Conservation (phyloP, 2,888 invertebrate genomes). For the Trissoscelio sp. region DNA sequence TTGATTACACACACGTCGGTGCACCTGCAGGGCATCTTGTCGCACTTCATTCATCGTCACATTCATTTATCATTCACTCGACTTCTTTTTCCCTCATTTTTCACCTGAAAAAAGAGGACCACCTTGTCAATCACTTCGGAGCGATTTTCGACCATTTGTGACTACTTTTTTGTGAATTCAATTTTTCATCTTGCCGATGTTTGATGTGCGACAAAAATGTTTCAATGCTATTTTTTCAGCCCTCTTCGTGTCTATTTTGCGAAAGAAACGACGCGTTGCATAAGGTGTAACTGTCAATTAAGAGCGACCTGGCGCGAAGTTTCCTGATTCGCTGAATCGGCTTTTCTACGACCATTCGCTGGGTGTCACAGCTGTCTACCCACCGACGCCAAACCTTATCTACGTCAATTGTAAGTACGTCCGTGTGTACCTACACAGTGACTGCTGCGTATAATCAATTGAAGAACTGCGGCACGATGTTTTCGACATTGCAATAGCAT, state of each 20-base stretch:
- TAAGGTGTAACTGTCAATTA: constrained; percentile 78
- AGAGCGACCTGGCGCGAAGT: constrained; percentile 67
- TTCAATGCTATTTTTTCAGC: not conserved
- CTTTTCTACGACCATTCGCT: constrained; percentile 73
- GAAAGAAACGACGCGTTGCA: constrained; percentile 54
- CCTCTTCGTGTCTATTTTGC: constrained; percentile 38
- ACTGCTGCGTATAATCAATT: constrained; percentile 47
- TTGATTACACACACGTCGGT: constrained; percentile 79
- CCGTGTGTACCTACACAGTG: constrained; percentile 62
- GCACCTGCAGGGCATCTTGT: constrained; percentile 77
- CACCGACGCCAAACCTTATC: constrained; percentile 64
- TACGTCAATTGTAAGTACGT: constrained; percentile 64
- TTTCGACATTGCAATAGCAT: constrained; percentile 45
- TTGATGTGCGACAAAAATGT: constrained; percentile 25
- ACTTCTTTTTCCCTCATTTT: no score
- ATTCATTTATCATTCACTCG: constrained; percentile 13
- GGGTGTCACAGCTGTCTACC: constrained; percentile 75
- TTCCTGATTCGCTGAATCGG: constrained; percentile 79
- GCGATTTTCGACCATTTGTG: no score
- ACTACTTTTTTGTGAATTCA: not conserved
- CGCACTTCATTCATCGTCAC: constrained; percentile 56
- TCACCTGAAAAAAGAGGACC: not conserved
- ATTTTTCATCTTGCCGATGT: constrained; percentile 11
- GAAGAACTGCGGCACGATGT: constrained; percentile 40
- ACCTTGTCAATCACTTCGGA: no score